Conservation (phyloP, 2,888 invertebrate genomes). For the Ephialtes manifestator region DNA sequence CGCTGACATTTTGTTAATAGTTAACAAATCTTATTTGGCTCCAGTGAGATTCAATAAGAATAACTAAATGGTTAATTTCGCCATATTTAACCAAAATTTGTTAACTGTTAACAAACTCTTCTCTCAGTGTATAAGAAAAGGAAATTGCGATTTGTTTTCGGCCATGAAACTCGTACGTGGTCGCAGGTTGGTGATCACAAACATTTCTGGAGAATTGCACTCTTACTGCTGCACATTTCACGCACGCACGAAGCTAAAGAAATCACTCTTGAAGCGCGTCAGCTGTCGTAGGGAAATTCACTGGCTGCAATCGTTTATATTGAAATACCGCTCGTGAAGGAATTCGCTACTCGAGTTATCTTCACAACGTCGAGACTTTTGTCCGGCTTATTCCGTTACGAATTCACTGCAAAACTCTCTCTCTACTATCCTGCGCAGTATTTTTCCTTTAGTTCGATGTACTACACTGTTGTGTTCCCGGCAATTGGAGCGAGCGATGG, state of each 20-base stretch:
- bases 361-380: slow-evolving; percentile 63
- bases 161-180: slow-evolving; percentile 12
- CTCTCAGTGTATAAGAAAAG: not conserved
- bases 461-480: slow-evolving; percentile 10
- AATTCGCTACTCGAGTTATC: slow-evolving; percentile 72
- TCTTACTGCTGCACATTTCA: slow-evolving; percentile 17
- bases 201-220: not conserved
- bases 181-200: not conserved
- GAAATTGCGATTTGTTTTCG: not conserved
- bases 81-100: too few species aligned
- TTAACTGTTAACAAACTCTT: too few species aligned
- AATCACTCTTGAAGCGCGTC: slow-evolving; percentile 79
- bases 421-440: slow-evolving; percentile 16
- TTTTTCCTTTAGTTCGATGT: slow-evolving; percentile 5
- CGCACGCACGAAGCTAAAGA: slow-evolving; percentile 79
- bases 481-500: slow-evolving; percentile 53
- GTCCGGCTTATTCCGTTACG: slow-evolving; percentile 13
- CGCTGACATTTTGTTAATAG: too few species aligned
- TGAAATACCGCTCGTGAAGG: slow-evolving; percentile 80
- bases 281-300: slow-evolving; percentile 75
- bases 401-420: slow-evolving; percentile 26
- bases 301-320: slow-evolving; percentile 81
- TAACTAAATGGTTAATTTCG: too few species aligned
- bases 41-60: too few species aligned
- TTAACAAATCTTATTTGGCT: too few species aligned